Evolutionary conservation across 2,888 invertebrate species (phyloP), one percentile per base, ranked within the genome.

Genomic region (Pimpla rufipes): DNA sequence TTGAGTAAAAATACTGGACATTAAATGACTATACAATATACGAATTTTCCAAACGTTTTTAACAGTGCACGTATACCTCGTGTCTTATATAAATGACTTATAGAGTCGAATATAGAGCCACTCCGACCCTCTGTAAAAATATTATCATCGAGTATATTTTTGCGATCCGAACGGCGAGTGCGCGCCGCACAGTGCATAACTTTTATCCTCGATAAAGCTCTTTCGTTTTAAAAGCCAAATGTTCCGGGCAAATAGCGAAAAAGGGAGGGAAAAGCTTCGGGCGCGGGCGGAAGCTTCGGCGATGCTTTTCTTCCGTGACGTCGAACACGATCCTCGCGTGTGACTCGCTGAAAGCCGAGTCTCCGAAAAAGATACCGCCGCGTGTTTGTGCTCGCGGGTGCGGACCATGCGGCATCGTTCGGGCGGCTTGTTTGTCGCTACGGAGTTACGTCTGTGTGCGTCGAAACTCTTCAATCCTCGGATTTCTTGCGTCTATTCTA

Each of bases 231-330:
- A 70, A 70, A 79, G 66, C 74, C 75, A 75, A 80, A 75, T 64
- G 70, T 80, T 64, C n/a, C 55, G 50, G 75, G 52, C 80, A 75
- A 80, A 80, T 55, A 75, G 40, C 29, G 70, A n/a, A 35, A 59
- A 35, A 59, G 64, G 45, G 47, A 77, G 52, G 47, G 62, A 45
- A 75, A 75, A 55, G 62, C 52, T 67, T 40, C 50, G 59, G n/a
- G 16, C 13, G 7, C 6, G 23, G 6, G 29, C 35, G 37, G n/a
- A 47, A 57, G 59, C 66, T 68, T 50, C 23, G 21, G 64, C 40
- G 67, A 68, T 75, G 74, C 75, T 80, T 75, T 70, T 80, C 70
- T 70, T 80, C 75, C 80, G 75, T 70, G 52, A 80, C 80, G 64
- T 76, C 80, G 80, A 80, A 75, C 80, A 70, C 70, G 75, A 75